phyloP scores from a whole-genome alignment of 1,140 invertebrate genomes.

The Drosophila watanabei region DNA sequence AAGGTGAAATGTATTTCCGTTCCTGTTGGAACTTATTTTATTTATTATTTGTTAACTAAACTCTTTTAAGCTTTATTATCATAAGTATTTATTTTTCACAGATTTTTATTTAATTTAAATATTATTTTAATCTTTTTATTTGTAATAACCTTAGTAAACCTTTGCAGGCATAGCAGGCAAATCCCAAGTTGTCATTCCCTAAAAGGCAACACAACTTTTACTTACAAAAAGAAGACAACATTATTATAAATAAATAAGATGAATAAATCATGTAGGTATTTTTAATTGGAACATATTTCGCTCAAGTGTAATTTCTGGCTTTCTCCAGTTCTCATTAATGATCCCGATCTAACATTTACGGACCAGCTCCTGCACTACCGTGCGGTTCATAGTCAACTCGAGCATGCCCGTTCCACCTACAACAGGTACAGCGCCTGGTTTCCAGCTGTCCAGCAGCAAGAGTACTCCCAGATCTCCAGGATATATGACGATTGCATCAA shows the following conservation, averaged over 20 bases:
- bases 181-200: not conserved
- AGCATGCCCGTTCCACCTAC: slow-evolving; percentile 11
- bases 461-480: slow-evolving; percentile 18
- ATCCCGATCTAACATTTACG: slow-evolving; percentile 18
- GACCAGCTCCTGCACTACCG: slow-evolving; percentile 39
- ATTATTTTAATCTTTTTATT: no score
- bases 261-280: not conserved
- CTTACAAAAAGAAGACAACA: not conserved
- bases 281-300: not conserved
- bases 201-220: not conserved
- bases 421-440: slow-evolving; percentile 26
- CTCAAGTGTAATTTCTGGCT: not conserved
- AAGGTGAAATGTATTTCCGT: slow-evolving; percentile 9
- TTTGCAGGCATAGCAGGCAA: not conserved
- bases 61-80: no score
- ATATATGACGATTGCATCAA: slow-evolving; percentile 40
- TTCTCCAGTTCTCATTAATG: not conserved
- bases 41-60: no score
- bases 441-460: slow-evolving; percentile 8
- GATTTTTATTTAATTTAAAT: no score
- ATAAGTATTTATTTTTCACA: no score
- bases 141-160: not conserved
- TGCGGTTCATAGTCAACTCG: not conserved
- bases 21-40: not conserved
- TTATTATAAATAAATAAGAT: not conserved